Evolutionary conservation across 2,797 vertebrate species (phyloP).

Genomic region (Salmo trutta): DNA sequence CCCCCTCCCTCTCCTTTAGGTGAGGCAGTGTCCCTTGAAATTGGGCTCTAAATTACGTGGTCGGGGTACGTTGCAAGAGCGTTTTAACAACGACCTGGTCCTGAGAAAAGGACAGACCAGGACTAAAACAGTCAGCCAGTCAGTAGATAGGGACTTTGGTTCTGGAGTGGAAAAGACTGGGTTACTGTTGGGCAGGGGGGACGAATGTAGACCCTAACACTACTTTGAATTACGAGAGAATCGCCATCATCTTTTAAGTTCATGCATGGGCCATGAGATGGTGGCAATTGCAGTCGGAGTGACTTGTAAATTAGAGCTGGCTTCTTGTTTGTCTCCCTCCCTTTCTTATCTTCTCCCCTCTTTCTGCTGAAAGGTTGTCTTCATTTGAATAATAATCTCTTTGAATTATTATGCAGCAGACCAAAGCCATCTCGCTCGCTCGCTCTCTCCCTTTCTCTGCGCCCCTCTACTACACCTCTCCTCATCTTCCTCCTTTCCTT

Average conservation of each 20-base stretch:
- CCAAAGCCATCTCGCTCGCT: background rate
- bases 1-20: conserved; percentile 77
- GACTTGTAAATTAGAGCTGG: conserved; percentile 55
- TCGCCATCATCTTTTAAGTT: conserved; percentile 44
- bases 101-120: conserved; percentile 48
- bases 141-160: conserved; percentile 16
- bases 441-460: conserved; percentile 17
- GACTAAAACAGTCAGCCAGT: conserved; percentile 43
- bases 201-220: background rate
- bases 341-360: conserved; percentile 17
- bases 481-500: background rate
- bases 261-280: conserved; percentile 48
- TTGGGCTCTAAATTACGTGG: conserved; percentile 87
- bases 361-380: conserved; percentile 7
- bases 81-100: conserved; percentile 59
- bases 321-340: conserved; percentile 36
- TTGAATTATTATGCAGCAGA: background rate
- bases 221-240: background rate
- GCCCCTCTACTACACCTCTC: background rate
- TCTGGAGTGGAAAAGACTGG: background rate
- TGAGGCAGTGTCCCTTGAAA: conserved; percentile 93
- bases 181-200: background rate
- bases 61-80: conserved; percentile 63
- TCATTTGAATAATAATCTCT: background rate
- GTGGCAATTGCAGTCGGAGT: conserved; percentile 41